Percentiles rank a stretch among this genome's conserved stretches.
phyloP scores from a whole-genome alignment of 2,888 invertebrate genomes.

The Seira sanloemensis region DNA sequence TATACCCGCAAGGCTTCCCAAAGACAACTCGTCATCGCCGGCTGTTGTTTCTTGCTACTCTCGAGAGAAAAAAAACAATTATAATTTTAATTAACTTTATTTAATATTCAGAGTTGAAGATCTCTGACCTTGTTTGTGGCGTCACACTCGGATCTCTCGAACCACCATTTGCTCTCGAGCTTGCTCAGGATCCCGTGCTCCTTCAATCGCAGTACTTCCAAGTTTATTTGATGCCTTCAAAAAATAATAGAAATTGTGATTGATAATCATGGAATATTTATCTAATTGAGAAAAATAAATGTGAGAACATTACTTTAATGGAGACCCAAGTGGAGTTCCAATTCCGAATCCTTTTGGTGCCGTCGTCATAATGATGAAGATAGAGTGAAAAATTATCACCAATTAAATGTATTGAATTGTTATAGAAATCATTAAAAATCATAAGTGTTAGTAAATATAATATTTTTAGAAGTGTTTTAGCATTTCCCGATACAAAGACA shows the following conservation, averaged over 20 bases:
- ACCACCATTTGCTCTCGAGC: slow-evolving; percentile 97
- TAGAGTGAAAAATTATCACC: too few species aligned
- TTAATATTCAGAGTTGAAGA: neutral
- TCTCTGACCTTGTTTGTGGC: slow-evolving; percentile 80
- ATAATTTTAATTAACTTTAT: slow-evolving; percentile 13
- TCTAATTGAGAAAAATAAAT: too few species aligned
- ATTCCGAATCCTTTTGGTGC: slow-evolving; percentile 92
- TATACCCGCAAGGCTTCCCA: slow-evolving; percentile 98
- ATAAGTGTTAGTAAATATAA: too few species aligned
- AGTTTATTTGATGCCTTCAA: slow-evolving; percentile 90
- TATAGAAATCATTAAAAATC: too few species aligned
- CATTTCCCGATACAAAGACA: too few species aligned
- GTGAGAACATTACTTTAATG: slow-evolving; percentile 92
- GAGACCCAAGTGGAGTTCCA: slow-evolving; percentile 94
- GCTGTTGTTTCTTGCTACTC: slow-evolving; percentile 75
- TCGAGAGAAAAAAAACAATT: neutral
- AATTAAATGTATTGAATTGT: too few species aligned
- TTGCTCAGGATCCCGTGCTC: slow-evolving; percentile 94
- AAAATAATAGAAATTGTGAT: too few species aligned
- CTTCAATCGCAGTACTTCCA: slow-evolving; percentile 91
- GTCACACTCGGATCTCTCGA: slow-evolving; percentile 86
- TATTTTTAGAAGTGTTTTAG: too few species aligned
- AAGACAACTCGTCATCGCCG: slow-evolving; percentile 85
- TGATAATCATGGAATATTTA: too few species aligned
- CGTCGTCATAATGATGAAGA: too few species aligned